Evolutionary conservation across 2,113 vertebrate species (phyloP).

Genomic region (Pampusana beccarii): DNA sequence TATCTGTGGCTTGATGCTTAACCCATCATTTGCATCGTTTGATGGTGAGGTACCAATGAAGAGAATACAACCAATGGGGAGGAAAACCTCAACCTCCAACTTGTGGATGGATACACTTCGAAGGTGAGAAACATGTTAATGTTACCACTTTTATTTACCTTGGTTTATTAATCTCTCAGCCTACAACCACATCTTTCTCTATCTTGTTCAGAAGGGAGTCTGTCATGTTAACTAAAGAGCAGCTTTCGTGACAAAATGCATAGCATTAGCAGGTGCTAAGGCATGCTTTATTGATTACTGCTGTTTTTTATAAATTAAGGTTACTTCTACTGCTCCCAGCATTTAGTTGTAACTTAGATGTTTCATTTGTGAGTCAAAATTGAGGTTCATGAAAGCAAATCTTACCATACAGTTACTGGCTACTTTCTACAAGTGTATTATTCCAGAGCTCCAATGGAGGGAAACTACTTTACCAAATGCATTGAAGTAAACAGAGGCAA

Average conservation of each 20-base stretch:
- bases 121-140: background rate
- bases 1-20: background rate
- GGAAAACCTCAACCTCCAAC: background rate
- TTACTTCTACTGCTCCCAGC: background rate
- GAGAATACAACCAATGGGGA: background rate
- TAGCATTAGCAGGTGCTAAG: background rate
- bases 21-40: background rate
- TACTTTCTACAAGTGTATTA: constrained; percentile 12
- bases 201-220: background rate
- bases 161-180: background rate
- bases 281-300: constrained; percentile 1
- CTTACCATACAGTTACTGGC: background rate
- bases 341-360: background rate
- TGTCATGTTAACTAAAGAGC: background rate
- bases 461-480: background rate
- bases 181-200: background rate
- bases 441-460: background rate
- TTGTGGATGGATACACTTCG: background rate
- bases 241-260: background rate
- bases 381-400: background rate
- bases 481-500: background rate
- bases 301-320: constrained; percentile 18
- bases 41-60: background rate
- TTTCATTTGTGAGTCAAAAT: constrained; percentile 28
- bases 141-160: background rate